Conservation (phyloP, 2,113 vertebrate species). For the Chauna torquata region DNA sequence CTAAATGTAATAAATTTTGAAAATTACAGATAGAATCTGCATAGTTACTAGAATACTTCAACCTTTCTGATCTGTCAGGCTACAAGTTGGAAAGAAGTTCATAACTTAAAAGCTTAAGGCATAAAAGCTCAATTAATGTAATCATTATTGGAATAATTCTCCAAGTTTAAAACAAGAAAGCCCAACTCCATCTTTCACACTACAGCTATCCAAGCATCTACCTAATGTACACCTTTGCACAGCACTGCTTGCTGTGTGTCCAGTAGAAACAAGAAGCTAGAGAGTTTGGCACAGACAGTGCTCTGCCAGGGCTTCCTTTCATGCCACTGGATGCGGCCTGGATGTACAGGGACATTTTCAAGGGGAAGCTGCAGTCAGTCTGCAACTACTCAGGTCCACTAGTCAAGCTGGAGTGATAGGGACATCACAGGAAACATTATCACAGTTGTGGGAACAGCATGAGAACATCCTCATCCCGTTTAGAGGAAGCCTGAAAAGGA, state of each 20-base stretch:
- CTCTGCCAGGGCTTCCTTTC: not conserved
- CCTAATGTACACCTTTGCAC: not conserved
- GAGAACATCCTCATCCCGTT: not conserved
- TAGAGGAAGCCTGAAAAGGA: not conserved
- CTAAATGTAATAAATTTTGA: constrained; percentile 39
- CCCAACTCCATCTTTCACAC: not conserved
- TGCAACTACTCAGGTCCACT: not conserved
- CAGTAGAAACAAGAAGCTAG: not conserved
- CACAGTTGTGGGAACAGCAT: not conserved
- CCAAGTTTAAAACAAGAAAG: not conserved
- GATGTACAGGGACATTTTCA: not conserved
- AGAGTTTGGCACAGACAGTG: not conserved
- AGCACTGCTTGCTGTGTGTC: not conserved
- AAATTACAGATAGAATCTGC: constrained; percentile 22
- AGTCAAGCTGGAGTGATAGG: not conserved
- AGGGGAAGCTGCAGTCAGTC: not conserved
- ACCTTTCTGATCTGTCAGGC: constrained; percentile 30
- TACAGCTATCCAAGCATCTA: not conserved
- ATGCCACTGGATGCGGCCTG: not conserved
- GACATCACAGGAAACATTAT: not conserved
- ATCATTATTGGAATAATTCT: constrained; percentile 43
- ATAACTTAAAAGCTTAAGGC: constrained; percentile 30
- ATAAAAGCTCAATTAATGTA: constrained; percentile 52
- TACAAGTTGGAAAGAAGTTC: constrained; percentile 38
- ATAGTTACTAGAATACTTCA: constrained; percentile 11